Percentiles rank a stretch among this genome's conserved stretches.
Conservation (phyloP, 2,888 invertebrate species). For the Carabus problematicus region DNA sequence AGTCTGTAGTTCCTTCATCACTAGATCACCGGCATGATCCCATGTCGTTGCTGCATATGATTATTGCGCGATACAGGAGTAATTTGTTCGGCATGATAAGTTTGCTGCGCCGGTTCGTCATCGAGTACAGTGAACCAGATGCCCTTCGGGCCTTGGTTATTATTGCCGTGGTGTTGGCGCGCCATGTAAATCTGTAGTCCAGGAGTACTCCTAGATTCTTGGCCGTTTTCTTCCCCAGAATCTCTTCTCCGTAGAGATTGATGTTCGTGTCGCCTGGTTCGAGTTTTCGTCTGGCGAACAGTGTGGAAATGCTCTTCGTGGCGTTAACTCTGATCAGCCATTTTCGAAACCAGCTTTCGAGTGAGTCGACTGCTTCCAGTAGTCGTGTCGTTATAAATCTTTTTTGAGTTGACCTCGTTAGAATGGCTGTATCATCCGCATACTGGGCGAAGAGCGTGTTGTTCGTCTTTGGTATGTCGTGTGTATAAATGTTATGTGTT, state of each 20-base stretch:
- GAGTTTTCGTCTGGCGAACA: no score
- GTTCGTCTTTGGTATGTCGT: background rate
- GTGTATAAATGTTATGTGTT: background rate
- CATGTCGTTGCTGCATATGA: slow-evolving; percentile 9
- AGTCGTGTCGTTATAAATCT: background rate
- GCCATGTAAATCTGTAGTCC: no score
- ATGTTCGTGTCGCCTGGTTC: no score
- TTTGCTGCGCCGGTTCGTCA: background rate
- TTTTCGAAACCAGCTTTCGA: no score
- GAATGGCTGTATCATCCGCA: slow-evolving; percentile 44
- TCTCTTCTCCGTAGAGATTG: background rate
- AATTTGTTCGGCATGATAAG: slow-evolving; percentile 14
- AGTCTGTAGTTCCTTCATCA: slow-evolving; percentile 12
- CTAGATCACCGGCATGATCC: background rate
- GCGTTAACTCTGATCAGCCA: no score
- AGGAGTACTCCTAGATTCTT: slow-evolving; percentile 12
- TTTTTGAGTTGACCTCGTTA: background rate
- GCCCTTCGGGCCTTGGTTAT: slow-evolving; percentile 5
- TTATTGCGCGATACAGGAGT: background rate
- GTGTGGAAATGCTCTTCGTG: no score
- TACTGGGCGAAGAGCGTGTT: slow-evolving; percentile 40
- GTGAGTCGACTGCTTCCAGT: background rate
- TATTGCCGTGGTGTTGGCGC: no score
- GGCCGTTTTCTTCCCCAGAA: slow-evolving; percentile 3
- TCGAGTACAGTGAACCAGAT: background rate